Evolutionary conservation across 2,888 invertebrate genomes (phyloP).

Genomic region (Drosophila demipolita): DNA sequence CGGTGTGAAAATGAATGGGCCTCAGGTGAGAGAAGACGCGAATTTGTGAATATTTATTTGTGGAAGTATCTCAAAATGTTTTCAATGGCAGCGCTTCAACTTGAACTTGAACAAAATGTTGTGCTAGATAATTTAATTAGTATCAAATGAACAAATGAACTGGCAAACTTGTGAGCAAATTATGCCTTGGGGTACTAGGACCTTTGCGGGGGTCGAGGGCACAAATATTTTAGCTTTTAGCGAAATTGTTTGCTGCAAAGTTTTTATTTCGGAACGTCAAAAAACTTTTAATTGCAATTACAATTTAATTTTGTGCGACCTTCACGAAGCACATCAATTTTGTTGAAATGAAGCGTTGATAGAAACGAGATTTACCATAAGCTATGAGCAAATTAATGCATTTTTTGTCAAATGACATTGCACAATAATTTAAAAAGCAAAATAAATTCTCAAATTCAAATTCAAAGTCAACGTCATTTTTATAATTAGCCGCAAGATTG

Average conservation of each 20-base stretch:
- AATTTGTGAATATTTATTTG: slow-evolving; percentile 56
- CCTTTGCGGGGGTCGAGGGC: background rate
- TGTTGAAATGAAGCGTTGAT: slow-evolving; percentile 45
- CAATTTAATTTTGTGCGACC: slow-evolving; percentile 36
- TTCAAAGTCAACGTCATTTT: slow-evolving; percentile 32
- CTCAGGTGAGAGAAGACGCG: slow-evolving; percentile 64
- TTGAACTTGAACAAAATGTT: slow-evolving; percentile 68
- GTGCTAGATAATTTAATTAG: slow-evolving; percentile 57
- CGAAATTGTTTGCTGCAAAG: slow-evolving; percentile 46
- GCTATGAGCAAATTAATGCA: slow-evolving; percentile 22
- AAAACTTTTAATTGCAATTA: slow-evolving; percentile 67
- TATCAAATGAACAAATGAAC: slow-evolving; percentile 55
- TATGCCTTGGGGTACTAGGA: background rate
- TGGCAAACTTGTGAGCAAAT: slow-evolving; percentile 36
- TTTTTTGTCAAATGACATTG: slow-evolving; percentile 43
- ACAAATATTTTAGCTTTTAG: slow-evolving; percentile 34
- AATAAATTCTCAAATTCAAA: slow-evolving; percentile 4
- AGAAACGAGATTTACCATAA: slow-evolving; percentile 22
- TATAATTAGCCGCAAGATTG: slow-evolving; percentile 35
- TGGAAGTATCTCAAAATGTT: slow-evolving; percentile 31
- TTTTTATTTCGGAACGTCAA: slow-evolving; percentile 35
- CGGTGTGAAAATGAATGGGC: slow-evolving; percentile 54
- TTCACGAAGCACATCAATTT: slow-evolving; percentile 36
- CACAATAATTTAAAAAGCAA: slow-evolving; percentile 5
- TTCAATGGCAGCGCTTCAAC: slow-evolving; percentile 55